phyloP scores from a whole-genome alignment of 2,888 invertebrate species.

The Octonoba sinensis region DNA sequence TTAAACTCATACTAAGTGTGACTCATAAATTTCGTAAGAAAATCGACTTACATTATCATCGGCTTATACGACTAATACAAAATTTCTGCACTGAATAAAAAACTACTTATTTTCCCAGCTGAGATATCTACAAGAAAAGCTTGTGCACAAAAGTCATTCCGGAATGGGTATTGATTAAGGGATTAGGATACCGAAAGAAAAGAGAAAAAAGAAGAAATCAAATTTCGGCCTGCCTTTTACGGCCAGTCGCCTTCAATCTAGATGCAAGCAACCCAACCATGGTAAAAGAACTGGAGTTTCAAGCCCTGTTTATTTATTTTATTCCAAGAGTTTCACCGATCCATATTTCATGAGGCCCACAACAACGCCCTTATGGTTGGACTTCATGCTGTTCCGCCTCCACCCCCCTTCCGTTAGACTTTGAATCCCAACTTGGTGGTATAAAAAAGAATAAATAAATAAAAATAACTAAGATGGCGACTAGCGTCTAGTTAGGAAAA shows the following conservation, averaged over 20 bases:
- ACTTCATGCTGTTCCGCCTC: conserved; percentile 22
- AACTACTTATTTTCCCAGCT: no score
- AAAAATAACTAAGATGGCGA: background rate
- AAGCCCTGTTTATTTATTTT: conserved; percentile 45
- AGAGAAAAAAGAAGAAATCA: background rate
- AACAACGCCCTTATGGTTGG: conserved; percentile 27
- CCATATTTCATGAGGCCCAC: conserved; percentile 59
- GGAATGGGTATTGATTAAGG: no score
- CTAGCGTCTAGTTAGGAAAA: background rate
- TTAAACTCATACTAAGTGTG: no score
- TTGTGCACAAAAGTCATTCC: no score
- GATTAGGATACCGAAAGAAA: no score
- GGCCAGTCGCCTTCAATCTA: conserved; percentile 42
- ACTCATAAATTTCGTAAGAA: no score
- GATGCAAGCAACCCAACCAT: conserved; percentile 22
- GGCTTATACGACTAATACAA: no score
- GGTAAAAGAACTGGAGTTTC: conserved; percentile 34
- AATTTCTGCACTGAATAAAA: no score
- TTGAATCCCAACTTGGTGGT: conserved; percentile 24
- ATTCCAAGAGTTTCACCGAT: conserved; percentile 46
- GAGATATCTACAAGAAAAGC: no score
- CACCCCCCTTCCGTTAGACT: conserved; percentile 9
- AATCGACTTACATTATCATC: no score
- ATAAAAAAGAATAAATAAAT: no score
- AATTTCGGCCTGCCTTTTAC: conserved; percentile 6